phyloP scores from a whole-genome alignment of 2,113 vertebrate species.

The Oxyura jamaicensis region DNA sequence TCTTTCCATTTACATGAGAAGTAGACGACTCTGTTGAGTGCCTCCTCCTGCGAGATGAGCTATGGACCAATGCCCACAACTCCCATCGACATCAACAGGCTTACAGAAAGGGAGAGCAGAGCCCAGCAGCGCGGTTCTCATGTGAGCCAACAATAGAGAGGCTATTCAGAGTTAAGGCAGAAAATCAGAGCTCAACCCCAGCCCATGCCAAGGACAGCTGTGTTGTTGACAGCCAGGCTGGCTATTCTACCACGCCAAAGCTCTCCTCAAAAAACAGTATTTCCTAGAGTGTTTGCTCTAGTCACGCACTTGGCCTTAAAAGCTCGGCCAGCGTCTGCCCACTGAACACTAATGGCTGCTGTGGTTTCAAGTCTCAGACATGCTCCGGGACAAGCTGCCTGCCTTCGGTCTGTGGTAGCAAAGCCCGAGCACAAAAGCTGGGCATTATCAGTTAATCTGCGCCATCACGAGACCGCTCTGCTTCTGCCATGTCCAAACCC shows the following conservation, averaged over 20 bases:
- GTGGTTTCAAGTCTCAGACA: neutral
- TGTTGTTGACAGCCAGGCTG: slow-evolving; percentile 39
- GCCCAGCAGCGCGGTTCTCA: neutral
- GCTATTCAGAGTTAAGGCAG: slow-evolving; percentile 36
- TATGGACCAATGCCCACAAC: slow-evolving; percentile 37
- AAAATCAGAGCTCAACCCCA: slow-evolving; percentile 50
- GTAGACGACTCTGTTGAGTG: neutral
- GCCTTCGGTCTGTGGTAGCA: neutral
- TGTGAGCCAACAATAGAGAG: slow-evolving; percentile 37
- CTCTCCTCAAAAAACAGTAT: neutral
- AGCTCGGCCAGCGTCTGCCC: slow-evolving; percentile 26
- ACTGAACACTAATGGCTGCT: neutral
- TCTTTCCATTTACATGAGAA: neutral
- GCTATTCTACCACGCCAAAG: neutral
- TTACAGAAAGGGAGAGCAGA: neutral
- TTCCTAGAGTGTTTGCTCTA: slow-evolving; percentile 40
- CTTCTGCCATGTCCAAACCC: neutral
- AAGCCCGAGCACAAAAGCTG: neutral
- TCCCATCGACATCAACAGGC: neutral
- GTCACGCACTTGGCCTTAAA: neutral
- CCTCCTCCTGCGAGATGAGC: slow-evolving; percentile 7
- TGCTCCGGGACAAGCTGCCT: neutral
- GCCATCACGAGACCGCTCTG: neutral
- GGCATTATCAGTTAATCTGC: neutral
- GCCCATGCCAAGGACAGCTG: slow-evolving; percentile 47